Base-by-base conservation (phyloP, 2,113 vertebrate species). In the Sula dactylatra region DNA sequence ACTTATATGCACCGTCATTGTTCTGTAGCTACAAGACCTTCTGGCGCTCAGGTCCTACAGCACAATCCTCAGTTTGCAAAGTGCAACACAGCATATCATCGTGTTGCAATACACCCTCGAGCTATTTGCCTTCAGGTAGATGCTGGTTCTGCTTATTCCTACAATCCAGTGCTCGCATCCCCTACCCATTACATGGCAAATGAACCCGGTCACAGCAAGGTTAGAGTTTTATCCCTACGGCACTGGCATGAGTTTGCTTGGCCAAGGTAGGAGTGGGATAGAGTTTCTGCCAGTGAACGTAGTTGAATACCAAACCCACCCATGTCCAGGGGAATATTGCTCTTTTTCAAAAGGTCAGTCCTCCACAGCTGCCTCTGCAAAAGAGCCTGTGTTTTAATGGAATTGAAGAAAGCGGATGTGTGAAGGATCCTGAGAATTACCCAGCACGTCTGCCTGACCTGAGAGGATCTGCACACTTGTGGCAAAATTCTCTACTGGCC, bases 281-380 rank as follows among this genome's bases (percentile, higher is more conserved):
- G 66, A 36, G 36, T 59, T 84, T 87, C 69, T 17, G 4, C 6
- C 13, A 12, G 67, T 21, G 47, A 32, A 72, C 16, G 20, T 4
- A 14, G 45, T 2, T 45, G 76, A 64, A 78, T 11, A 11, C 7
- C 64, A 40, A 56, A 24, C 26, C 82, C 73, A 70, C 29, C 54
- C 8, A 2, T 1, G 12, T 3, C 65, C 84, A 54, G 11, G 1
- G 0, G 1, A 50, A 52, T 10, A 31, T 10, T 44, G 38, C 55
- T 69, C 52, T 50, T 67, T 13, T 17, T 11, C 54, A 31, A 61
- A 54, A 78, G 83, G 62, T 55, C 71, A 56, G 32, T 58, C n/a
- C 54, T 86, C 49, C 82, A 78, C 59, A n/a, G 8, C 42, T 47
- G 61, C 79, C 70, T 15, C 62, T 80, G 82, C 50, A 65, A 54